Conservation (phyloP, 2,113 vertebrate species). For the Tyto alba region DNA sequence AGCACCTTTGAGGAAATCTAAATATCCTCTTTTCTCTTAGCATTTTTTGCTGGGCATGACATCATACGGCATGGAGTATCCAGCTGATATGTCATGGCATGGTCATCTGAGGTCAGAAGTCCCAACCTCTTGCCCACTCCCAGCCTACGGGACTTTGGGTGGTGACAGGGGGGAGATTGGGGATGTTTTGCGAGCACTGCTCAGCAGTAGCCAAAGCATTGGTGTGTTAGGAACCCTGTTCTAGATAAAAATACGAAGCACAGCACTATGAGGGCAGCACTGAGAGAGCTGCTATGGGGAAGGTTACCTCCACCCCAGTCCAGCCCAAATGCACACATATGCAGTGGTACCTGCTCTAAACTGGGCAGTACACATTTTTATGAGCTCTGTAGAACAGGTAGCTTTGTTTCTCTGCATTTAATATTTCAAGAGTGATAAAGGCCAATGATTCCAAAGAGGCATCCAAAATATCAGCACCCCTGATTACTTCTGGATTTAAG, state of each 20-base stretch:
- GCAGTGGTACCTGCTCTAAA: not conserved
- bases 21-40: not conserved
- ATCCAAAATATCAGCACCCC: not conserved
- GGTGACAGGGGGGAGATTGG: too few relatives aligned
- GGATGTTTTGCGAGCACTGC: not conserved
- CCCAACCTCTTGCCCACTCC: not conserved
- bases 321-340: too few relatives aligned
- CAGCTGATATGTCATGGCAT: too few relatives aligned
- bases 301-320: not conserved
- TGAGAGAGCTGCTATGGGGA: not conserved
- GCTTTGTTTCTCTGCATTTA: not conserved
- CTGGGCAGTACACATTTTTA: not conserved
- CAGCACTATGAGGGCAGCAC: not conserved
- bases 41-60: too few relatives aligned
- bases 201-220: not conserved
- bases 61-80: too few relatives aligned
- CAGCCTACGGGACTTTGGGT: too few relatives aligned
- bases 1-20: not conserved
- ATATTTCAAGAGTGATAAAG: not conserved
- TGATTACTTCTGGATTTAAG: not conserved
- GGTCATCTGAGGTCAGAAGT: not conserved
- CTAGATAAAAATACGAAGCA: not conserved
- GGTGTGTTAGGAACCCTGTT: fast-evolving
- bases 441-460: not conserved
- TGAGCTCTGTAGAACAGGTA: not conserved